Conservation (phyloP, 2,113 vertebrate genomes). For the Epinephelus lanceolatus region DNA sequence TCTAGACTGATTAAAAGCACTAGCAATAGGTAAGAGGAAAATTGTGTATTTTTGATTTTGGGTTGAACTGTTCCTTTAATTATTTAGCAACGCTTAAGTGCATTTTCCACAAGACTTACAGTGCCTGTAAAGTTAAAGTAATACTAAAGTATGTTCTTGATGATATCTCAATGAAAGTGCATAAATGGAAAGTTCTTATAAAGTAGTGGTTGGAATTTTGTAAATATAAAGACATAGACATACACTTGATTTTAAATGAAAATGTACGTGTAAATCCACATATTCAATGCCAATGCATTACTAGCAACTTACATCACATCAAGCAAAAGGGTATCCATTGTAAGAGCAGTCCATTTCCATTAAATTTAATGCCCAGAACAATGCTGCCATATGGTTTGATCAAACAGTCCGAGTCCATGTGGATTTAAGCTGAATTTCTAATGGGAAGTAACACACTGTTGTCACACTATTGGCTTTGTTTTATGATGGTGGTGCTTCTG, state of each 20-base stretch:
- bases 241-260: background rate
- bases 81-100: background rate
- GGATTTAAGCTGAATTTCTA: constrained; percentile 5
- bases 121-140: background rate
- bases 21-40: no score
- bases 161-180: background rate
- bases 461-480: constrained; percentile 21
- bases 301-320: background rate
- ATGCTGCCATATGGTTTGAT: background rate
- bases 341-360: background rate
- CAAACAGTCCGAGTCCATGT: background rate
- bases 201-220: background rate
- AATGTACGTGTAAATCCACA: background rate
- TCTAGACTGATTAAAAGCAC: no score
- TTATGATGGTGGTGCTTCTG: background rate
- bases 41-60: no score
- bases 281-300: background rate
- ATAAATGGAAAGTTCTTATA: background rate
- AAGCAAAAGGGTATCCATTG: background rate
- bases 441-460: constrained; percentile 18
- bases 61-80: no score
- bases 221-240: background rate
- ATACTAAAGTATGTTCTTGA: background rate
- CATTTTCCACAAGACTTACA: background rate
- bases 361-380: background rate